Evolutionary conservation across 2,113 vertebrate species (phyloP), one percentile per base, ranked within the genome.

Genomic region (Ictalurus furcatus): DNA sequence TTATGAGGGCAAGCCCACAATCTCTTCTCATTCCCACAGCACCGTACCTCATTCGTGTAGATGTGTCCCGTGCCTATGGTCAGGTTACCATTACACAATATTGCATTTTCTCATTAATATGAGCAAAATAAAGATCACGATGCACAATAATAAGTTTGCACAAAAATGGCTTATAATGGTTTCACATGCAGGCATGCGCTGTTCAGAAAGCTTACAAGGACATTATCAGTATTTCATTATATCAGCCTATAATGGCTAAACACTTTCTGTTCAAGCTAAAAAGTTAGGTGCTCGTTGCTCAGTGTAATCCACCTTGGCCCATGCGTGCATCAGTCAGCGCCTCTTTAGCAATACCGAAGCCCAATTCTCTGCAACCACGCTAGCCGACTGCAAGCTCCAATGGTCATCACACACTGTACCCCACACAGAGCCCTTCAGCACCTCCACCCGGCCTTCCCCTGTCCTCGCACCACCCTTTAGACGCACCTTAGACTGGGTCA

Each of bases 301-400:
- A 84, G 71, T 76, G 3, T 80, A 21, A 69, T 87, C 23, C 74
- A 99, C 98, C 98, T 95, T 99, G 97, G 1, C 98, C 98, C 98
- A 99, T 97, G 88, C 97, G 97, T 21, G 96, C 97, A 11, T 98
- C 97, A 0, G 95, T 97, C 83, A 99, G 95, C 19, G 98, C 97
- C 90, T 99, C 98, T 93, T 96, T 97, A 89, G 98, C 98, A 0
- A 96, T 98, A 86, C 98, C 98, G 0, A 98, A 99, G 91, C 98
- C 98, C 90, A 99, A 96, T 93, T 99, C 97, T 0, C 98, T 97
- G 95, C 98, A 99, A 98, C 96, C 17, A 99, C 97, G 0, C 97
- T 99, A 94, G 98, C 98, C 0, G 98, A 96, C 91, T 94, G 95
- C 90, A 98, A 95, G 93, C 94, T 97, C 98, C 98, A 99, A 92